A percentile compares a stretch with the other conserved stretches of the same genome.
These are phyloP conservation scores for Maniola jurtina DNA, from an alignment of 1,140 invertebrate species.

Conservation along the genomic window DNA sequence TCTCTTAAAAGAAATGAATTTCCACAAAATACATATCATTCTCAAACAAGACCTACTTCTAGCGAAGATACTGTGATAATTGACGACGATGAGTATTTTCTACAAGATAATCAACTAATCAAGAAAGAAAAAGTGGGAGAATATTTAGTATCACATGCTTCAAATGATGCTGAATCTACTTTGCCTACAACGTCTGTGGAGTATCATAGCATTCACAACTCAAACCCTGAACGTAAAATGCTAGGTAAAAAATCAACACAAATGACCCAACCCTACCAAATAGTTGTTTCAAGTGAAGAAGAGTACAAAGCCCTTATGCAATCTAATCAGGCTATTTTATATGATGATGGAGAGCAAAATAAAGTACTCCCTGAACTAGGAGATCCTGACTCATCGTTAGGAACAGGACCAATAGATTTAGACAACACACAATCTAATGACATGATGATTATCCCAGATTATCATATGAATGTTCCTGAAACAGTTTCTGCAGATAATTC, in stretches of 20 bases:
- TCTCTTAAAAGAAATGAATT: constrained; percentile 38
- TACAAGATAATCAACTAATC: constrained; percentile 64
- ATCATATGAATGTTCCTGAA: constrained; percentile 67
- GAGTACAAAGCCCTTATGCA: constrained; percentile 72
- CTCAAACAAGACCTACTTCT: constrained; percentile 38
- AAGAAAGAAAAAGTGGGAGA: constrained; percentile 44
- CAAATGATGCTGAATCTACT: constrained; percentile 38
- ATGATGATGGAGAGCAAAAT: constrained; percentile 54
- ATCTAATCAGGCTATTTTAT: constrained; percentile 68
- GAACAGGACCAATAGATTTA: constrained; percentile 50
- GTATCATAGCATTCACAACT: constrained; percentile 40
- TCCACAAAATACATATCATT: constrained; percentile 25
- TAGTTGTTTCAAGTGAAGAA: constrained; percentile 75
- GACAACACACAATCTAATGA: constrained; percentile 58
- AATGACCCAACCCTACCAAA: constrained; percentile 69
- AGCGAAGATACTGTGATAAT: constrained; percentile 79
- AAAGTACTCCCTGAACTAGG: constrained; percentile 63
- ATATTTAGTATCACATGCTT: constrained; percentile 45
- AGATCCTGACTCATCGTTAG: constrained; percentile 39
- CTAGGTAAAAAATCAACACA: constrained; percentile 52
- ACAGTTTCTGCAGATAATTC: constrained; percentile 74
- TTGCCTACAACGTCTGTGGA: constrained; percentile 47
- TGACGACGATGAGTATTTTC: constrained; percentile 78
- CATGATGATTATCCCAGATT: constrained; percentile 74
- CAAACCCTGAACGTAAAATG: constrained; percentile 43